These are phyloP conservation scores for Zaprionus ghesquierei DNA, from an alignment of 1,140 invertebrate genomes.

Conservation along the genomic window DNA sequence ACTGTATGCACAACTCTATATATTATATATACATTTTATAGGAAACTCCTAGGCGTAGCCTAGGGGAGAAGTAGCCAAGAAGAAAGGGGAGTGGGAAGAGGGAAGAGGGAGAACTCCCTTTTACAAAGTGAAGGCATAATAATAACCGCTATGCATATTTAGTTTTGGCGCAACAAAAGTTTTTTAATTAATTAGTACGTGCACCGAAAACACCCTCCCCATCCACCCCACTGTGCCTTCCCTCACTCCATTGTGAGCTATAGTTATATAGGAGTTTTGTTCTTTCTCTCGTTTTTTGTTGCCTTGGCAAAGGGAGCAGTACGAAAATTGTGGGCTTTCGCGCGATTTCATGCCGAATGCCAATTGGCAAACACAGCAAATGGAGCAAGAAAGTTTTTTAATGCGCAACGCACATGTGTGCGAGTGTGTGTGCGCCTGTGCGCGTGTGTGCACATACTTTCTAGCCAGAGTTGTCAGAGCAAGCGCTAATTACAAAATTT, in stretches of 20 bases:
- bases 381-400: constrained; percentile 40
- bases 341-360: constrained; percentile 28
- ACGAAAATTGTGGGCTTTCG: neutral
- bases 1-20: neutral
- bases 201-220: neutral
- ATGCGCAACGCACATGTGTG: constrained; percentile 35
- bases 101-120: neutral
- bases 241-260: constrained; percentile 2
- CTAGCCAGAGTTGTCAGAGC: constrained; percentile 31
- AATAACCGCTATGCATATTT: constrained; percentile 71
- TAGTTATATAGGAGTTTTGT: constrained; percentile 31
- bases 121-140: constrained; percentile 50
- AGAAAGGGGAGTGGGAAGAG: too few relatives aligned
- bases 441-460: neutral
- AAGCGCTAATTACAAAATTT: constrained; percentile 31
- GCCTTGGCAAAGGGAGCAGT: neutral
- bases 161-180: constrained; percentile 62
- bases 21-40: constrained; percentile 5
- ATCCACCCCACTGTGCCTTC: neutral
- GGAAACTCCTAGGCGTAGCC: neutral
- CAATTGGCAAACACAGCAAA: constrained; percentile 41
- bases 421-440: neutral
- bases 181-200: constrained; percentile 80
- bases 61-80: too few relatives aligned
- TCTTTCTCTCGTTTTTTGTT: neutral